Base-by-base conservation (phyloP, 2,888 invertebrate species). In the Copidosoma aretas region DNA sequence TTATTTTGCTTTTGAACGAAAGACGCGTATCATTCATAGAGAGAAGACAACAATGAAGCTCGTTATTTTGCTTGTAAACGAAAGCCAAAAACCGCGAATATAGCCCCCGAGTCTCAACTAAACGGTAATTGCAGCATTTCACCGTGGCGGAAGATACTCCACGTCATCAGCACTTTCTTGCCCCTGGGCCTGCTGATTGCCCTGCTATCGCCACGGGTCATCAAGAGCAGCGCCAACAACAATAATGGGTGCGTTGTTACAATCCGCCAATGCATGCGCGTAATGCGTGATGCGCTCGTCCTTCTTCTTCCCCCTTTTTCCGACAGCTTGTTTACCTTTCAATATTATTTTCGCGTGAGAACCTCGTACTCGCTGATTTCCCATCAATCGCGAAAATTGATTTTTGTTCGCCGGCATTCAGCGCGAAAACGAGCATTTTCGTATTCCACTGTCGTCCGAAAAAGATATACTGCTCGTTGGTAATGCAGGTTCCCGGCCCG, bases 181-280 rank as follows among this genome's bases (percentile, higher is more conserved):
- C 92, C 92, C 0, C 87, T 91, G 60, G 91, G 91, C 0, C 84
- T 92, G 60, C 86, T 92, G 71, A 85, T 92, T 61, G 91, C 91
- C 0, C 90, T 91, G 0, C 84, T 92, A 21, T 88, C 72, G 86
- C 92, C 58, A 86, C 78, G 61, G 78, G 80, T 64, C 59, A 39
- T 67, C 64, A 32, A 32, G 32, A 32, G 8, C 32, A 54, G 22
- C 15, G 49, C 63, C 41, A 21, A 52, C 41, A 21, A 52, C 22
- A 41, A 46, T 1, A 60, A 57, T 17, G 10, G 19, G 70, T 17
- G 80, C 81, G 84, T 84, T 32, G 32, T 8, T 32, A 8, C 32
- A 32, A 32, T 32, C 32, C 32, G 8, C 8, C 32, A 32, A 70
- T 79, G 81, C 74, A 17, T 41, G 41, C 14, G 12, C 12, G 14